A percentile compares a stretch with the other conserved stretches of the same genome.
Conservation (phyloP, 2,888 invertebrate species). For the Entomobrya proxima region DNA sequence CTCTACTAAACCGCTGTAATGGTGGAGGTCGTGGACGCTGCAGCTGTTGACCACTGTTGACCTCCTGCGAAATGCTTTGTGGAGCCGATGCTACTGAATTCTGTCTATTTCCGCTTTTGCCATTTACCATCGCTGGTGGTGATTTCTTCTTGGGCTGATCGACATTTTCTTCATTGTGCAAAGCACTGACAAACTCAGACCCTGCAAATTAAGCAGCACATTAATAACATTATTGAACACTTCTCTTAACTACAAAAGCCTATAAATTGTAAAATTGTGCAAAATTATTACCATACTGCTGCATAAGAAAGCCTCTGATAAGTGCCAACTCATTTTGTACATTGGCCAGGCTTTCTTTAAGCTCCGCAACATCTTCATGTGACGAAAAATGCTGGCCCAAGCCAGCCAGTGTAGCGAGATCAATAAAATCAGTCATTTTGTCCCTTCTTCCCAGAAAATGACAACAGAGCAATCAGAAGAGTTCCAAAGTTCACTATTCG, state of each 20-base stretch:
- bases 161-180: neutral
- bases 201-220: neutral
- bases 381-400: conserved; percentile 55
- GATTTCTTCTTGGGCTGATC: neutral
- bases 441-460: neutral
- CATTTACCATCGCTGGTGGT: neutral
- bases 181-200: conserved; percentile 1
- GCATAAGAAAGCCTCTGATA: conserved; percentile 40
- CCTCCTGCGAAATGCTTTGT: too few relatives aligned
- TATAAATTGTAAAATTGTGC: too few relatives aligned
- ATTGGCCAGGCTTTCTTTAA: neutral
- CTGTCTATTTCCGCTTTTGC: neutral
- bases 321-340: conserved; percentile 35
- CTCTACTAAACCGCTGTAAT: conserved; percentile 22
- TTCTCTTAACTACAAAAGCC: neutral
- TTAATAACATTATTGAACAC: neutral
- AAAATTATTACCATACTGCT: conserved; percentile 41
- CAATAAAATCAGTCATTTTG: conserved; percentile 51
- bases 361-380: conserved; percentile 36
- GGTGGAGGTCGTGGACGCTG: conserved; percentile 38
- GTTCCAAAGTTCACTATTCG: too few relatives aligned
- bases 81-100: neutral
- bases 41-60: conserved; percentile 31
- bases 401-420: conserved; percentile 47
- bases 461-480: neutral